These are phyloP conservation scores for Apotomis betuletana DNA, from an alignment of 2,888 invertebrate species.

Conservation along the genomic window DNA sequence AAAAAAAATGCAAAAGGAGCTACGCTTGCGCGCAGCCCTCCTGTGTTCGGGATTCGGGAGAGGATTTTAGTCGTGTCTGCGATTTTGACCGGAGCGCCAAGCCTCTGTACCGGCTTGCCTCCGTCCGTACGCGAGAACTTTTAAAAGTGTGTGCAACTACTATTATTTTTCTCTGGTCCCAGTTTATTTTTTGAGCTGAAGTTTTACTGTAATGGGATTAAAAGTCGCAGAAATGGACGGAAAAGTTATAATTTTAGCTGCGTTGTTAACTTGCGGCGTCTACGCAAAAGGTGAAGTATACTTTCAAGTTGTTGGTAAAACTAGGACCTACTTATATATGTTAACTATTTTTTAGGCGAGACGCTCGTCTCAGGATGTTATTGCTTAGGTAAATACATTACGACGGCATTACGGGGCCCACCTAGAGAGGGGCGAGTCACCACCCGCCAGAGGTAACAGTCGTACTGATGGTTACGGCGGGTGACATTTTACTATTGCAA, in stretches of 20 bases:
- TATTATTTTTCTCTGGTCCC: not conserved
- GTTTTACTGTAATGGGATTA: conserved; percentile 6
- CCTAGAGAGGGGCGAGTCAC: too few relatives aligned
- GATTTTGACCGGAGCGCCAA: conserved; percentile 10
- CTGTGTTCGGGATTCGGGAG: conserved; percentile 11
- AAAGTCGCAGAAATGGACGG: conserved; percentile 50
- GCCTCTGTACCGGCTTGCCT: not conserved
- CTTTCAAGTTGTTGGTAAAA: conserved; percentile 6
- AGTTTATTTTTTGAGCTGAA: not conserved
- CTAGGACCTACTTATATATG: too few relatives aligned
- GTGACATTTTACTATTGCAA: too few relatives aligned
- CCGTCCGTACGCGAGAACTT: conserved; percentile 29
- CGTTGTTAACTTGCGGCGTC: conserved; percentile 50
- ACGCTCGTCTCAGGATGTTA: too few relatives aligned
- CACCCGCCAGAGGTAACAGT: too few relatives aligned
- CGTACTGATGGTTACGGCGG: too few relatives aligned
- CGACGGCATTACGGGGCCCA: too few relatives aligned
- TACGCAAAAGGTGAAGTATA: conserved; percentile 58
- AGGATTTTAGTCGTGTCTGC: conserved; percentile 29
- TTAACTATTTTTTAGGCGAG: too few relatives aligned
- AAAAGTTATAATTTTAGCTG: conserved; percentile 46
- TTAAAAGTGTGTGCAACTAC: conserved; percentile 21
- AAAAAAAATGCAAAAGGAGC: conserved; percentile 29
- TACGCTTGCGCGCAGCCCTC: conserved; percentile 42
- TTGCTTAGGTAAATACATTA: too few relatives aligned